These are phyloP conservation scores for Atrina japonica DNA, from an alignment of 2,888 invertebrate genomes.

Conservation along the genomic window DNA sequence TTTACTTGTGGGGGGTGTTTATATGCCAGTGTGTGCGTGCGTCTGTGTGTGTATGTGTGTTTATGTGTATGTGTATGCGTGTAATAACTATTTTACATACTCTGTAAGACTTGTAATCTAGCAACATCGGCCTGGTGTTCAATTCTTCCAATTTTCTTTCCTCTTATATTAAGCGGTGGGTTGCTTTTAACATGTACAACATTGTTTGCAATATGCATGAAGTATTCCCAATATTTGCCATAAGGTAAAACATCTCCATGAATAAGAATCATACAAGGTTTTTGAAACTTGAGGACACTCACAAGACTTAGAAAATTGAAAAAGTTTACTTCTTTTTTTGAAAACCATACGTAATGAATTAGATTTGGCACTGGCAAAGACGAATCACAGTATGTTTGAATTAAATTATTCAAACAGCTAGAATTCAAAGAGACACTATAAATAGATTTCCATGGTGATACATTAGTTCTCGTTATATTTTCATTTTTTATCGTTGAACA, in stretches of 20 bases:
- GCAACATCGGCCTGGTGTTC: slow-evolving; percentile 70
- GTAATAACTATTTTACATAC: no score
- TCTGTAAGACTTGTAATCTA: slow-evolving; percentile 61
- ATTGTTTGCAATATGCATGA: slow-evolving; percentile 60
- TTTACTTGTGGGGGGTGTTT: no score
- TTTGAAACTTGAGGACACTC: slow-evolving; percentile 58
- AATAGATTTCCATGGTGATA: background rate
- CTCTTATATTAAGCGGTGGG: slow-evolving; percentile 59
- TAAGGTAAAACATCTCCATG: slow-evolving; percentile 62
- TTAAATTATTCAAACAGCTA: slow-evolving; percentile 11
- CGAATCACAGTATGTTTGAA: background rate
- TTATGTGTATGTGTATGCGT: no score
- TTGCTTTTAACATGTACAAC: slow-evolving; percentile 58
- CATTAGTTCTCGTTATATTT: background rate
- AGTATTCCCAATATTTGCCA: slow-evolving; percentile 63
- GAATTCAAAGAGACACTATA: slow-evolving; percentile 11
- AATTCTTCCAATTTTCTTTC: slow-evolving; percentile 51
- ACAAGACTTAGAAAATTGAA: slow-evolving; percentile 65
- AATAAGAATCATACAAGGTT: slow-evolving; percentile 67
- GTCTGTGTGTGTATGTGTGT: no score
- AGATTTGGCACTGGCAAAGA: slow-evolving; percentile 56
- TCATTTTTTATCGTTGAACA: slow-evolving; percentile 10
- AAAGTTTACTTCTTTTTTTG: slow-evolving; percentile 55
- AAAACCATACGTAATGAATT: slow-evolving; percentile 69
- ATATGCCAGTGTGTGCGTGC: no score